These are phyloP conservation scores for Chromoteleia sp. DNA, from an alignment of 2,888 invertebrate species.

Conservation along the genomic window DNA sequence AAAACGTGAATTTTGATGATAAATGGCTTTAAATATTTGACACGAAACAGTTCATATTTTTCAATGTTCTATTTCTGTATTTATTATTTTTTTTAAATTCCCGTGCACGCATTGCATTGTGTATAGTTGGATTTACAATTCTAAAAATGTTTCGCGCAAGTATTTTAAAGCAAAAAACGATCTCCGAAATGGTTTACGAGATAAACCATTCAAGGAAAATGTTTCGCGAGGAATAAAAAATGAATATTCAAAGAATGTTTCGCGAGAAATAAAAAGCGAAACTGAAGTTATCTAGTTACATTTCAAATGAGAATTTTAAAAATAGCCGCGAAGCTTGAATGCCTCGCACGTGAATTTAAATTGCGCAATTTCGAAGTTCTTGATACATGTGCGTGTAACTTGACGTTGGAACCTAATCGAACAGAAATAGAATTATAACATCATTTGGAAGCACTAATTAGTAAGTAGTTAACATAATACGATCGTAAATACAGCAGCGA, in stretches of 20 bases:
- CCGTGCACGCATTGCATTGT: too few relatives aligned
- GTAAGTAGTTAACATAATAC: constrained; percentile 10
- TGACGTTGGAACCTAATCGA: constrained; percentile 8
- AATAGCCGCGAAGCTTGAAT: background rate
- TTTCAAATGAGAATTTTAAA: background rate
- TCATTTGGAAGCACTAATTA: constrained; percentile 7
- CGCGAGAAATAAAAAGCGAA: background rate
- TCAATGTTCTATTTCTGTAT: too few relatives aligned
- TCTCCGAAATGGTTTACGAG: background rate
- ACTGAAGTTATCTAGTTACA: background rate
- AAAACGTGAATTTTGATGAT: background rate
- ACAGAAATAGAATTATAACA: constrained; percentile 20
- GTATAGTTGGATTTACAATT: background rate
- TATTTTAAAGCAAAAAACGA: background rate
- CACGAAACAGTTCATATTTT: background rate
- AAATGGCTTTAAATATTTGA: background rate
- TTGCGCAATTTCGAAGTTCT: constrained; percentile 4
- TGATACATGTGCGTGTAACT: constrained; percentile 11
- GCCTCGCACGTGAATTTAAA: constrained; percentile 1
- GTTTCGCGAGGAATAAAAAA: too few relatives aligned
- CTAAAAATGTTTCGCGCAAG: background rate
- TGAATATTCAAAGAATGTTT: too few relatives aligned
- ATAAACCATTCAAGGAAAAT: too few relatives aligned
- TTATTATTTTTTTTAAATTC: too few relatives aligned
- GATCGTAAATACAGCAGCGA: constrained; percentile 13